Evolutionary conservation across 2,888 invertebrate species (phyloP), one percentile per base, ranked within the genome.

Genomic region (Anticlea derivata): DNA sequence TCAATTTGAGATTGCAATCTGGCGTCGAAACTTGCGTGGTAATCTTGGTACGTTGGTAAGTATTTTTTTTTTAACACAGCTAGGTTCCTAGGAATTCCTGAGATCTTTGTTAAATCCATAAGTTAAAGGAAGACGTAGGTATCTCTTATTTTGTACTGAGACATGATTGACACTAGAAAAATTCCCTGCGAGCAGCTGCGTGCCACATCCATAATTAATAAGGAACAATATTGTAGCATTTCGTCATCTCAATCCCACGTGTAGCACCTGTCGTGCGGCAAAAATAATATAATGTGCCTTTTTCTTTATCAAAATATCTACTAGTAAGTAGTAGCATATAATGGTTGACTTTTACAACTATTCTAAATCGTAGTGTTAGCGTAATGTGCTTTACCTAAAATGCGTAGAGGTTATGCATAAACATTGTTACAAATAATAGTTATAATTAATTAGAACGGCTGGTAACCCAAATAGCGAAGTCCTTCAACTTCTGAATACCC

Each of bases 151-250:
- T 4, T 26, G n/a, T 13, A 44, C 23, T 17, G 37, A 20, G n/a
- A 23, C 23, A 7, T 11, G 23, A 22, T 40, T 40, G 40, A 22
- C 17, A 35, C 30, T 35, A 39, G 44, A 13, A 31, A 33, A 34
- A 53, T 23, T 20, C 10, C 8, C 23, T 12, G 5, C 30, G 11
- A 44, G 34, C 48, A 48, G 44, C 30, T 48, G 48, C 44, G 39
- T 34, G 24, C 31, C 24, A 48, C 48, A 53, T 53, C 23, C 52
- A 53, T 53, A 53, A 53, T 53, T 53, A 48, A 53, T 53, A 48
- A 44, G 38, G 12, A 29, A 27, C 33, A 38, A 34, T 48, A 46
- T 46, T 38, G 30, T 35, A 38, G 43, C 27, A 13, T 31, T 24
- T 37, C 35, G 27, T 40, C 33, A 34, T 40, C 12, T 26, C 27